These are phyloP conservation scores for Prionchulus punctatus DNA, from an alignment of 2,888 invertebrate genomes.

Conservation along the genomic window DNA sequence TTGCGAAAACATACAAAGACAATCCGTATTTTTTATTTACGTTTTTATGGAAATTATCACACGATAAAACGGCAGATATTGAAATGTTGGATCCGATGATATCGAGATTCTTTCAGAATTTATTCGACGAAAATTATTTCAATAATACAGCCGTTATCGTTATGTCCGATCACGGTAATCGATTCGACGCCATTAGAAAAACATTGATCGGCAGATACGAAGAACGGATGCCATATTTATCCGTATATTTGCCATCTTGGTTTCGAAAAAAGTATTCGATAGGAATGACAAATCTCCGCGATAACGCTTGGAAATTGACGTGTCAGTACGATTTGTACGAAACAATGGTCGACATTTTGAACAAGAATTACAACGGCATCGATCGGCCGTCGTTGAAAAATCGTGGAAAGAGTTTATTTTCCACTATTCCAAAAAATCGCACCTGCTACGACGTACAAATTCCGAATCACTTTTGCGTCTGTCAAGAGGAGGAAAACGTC, in stretches of 20 bases:
- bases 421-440: constrained; percentile 16
- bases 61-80: constrained; percentile 28
- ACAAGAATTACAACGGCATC: neutral
- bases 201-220: constrained; percentile 25
- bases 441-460: constrained; percentile 21
- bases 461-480: constrained; percentile 26
- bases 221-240: constrained; percentile 27
- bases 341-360: constrained; percentile 19
- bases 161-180: too few species aligned
- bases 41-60: constrained; percentile 31
- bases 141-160: constrained; percentile 12
- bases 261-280: neutral
- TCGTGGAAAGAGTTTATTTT: constrained; percentile 14
- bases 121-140: constrained; percentile 16
- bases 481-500: constrained; percentile 21
- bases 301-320: constrained; percentile 4
- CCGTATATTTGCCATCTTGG: constrained; percentile 19
- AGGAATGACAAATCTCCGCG: constrained; percentile 1
- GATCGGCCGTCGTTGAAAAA: neutral
- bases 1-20: constrained; percentile 20
- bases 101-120: constrained; percentile 20
- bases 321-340: constrained; percentile 19
- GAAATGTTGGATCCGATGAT: constrained; percentile 27
- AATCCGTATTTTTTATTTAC: constrained; percentile 28
- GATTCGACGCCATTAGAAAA: constrained; percentile 34